These are phyloP conservation scores for Desmodus rotundus DNA, from an alignment of 2,113 vertebrate species.

Conservation along the genomic window DNA sequence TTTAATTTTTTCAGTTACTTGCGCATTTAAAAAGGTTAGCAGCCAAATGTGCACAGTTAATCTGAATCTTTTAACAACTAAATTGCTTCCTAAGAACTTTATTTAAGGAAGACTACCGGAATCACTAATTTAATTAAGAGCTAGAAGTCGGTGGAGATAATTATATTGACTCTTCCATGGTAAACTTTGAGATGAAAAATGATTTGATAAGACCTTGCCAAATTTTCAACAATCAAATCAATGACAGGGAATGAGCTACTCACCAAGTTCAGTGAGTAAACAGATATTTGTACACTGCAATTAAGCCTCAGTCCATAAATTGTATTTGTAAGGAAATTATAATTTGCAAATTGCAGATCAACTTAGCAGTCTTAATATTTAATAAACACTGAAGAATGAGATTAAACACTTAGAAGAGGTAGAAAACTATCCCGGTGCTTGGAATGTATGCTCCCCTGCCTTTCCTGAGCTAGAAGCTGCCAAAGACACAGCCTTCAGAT, in stretches of 20 bases:
- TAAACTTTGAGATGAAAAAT: not conserved
- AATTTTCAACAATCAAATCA: conserved; percentile 24
- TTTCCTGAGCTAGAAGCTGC: not conserved
- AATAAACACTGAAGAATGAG: not conserved
- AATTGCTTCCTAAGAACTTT: conserved; percentile 24
- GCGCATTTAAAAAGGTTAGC: not conserved
- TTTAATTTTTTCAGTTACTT: not conserved
- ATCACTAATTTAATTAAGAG: conserved; percentile 18
- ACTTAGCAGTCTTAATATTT: not conserved
- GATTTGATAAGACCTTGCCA: not conserved
- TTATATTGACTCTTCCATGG: not conserved
- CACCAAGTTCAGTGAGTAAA: not conserved
- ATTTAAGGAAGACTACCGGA: not conserved
- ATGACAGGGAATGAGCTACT: not conserved
- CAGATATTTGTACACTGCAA: not conserved
- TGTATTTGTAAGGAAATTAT: not conserved
- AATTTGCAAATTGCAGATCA: not conserved
- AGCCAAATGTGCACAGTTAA: not conserved
- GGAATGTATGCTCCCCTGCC: not conserved
- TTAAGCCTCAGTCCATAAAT: not conserved
- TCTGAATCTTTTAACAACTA: not conserved
- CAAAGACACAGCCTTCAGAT: not conserved
- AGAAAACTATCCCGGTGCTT: not conserved
- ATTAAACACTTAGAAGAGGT: not conserved
- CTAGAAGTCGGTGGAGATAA: not conserved